Conservation (phyloP, 2,888 invertebrate species). For the Perdita meconis region DNA sequence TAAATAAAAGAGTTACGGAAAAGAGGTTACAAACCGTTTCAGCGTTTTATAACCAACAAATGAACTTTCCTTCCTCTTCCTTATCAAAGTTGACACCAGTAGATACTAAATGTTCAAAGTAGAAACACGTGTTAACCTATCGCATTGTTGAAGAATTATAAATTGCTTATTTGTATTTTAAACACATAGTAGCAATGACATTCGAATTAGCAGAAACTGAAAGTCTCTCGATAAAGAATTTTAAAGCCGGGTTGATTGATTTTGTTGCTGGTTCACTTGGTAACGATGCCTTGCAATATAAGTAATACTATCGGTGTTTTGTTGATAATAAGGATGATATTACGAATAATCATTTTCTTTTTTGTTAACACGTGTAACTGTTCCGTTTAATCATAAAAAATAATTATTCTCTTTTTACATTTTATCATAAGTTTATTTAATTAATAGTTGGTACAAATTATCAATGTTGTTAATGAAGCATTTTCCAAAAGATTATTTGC, state of each 20-base stretch:
- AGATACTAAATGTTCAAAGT: slow-evolving; percentile 3
- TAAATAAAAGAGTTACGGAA: slow-evolving; percentile 37
- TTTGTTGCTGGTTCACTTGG: slow-evolving; percentile 93
- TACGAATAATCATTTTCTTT: background rate
- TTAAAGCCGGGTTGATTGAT: slow-evolving; percentile 91
- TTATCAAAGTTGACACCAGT: slow-evolving; percentile 12
- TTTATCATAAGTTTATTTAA: no score
- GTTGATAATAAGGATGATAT: background rate
- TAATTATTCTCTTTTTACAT: no score
- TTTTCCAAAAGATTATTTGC: background rate
- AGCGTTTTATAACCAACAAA: slow-evolving; percentile 13
- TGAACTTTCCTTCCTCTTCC: slow-evolving; percentile 10
- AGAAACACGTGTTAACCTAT: slow-evolving; percentile 40
- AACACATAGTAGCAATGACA: slow-evolving; percentile 62
- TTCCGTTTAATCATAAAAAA: no score
- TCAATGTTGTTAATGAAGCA: background rate
- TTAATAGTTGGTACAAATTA: background rate
- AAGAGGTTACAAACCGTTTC: background rate
- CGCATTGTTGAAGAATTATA: background rate
- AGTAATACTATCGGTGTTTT: background rate
- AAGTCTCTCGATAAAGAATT: slow-evolving; percentile 70
- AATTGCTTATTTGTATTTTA: slow-evolving; percentile 7
- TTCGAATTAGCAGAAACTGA: slow-evolving; percentile 58
- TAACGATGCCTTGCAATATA: slow-evolving; percentile 82
- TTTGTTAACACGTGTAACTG: background rate